Evolutionary conservation across 2,797 vertebrate species (phyloP).

Genomic region (Alauda arvensis): DNA sequence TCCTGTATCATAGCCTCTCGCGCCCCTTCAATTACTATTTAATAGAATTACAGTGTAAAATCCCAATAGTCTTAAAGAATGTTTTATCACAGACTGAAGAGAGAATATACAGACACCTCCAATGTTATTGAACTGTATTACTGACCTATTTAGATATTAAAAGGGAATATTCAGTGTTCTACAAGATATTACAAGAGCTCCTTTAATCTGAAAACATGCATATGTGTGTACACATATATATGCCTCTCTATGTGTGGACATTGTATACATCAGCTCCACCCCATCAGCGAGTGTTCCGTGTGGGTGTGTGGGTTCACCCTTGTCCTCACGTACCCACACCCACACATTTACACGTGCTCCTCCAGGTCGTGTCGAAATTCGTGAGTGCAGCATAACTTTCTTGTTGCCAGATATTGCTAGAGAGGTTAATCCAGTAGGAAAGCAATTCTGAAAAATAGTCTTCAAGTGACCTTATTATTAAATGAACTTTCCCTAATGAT

Average conservation of each 20-base stretch:
- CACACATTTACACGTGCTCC: fast-evolving
- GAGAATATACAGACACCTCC: constrained; percentile 48
- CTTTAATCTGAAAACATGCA: constrained; percentile 24
- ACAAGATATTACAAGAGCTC: constrained; percentile 54
- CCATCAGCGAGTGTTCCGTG: neutral
- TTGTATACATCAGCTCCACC: neutral
- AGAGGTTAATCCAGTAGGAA: neutral
- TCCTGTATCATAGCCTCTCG: constrained; percentile 79
- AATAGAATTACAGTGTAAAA: constrained; percentile 82
- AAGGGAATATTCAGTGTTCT: constrained; percentile 45
- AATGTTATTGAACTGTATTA: constrained; percentile 37
- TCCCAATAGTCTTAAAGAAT: constrained; percentile 74
- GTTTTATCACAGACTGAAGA: constrained; percentile 60
- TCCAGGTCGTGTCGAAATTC: neutral
- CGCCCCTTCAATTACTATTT: constrained; percentile 82
- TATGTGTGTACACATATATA: neutral
- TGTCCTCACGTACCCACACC: neutral
- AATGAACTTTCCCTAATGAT: neutral
- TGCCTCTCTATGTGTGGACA: neutral
- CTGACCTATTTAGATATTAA: constrained; percentile 61
- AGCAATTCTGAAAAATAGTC: neutral
- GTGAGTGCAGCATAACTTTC: neutral
- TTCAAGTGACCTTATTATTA: constrained; percentile 17
- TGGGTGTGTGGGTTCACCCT: neutral
- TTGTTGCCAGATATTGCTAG: neutral